Conservation (phyloP, 2,888 invertebrate species). For the Lamproptera curius region DNA sequence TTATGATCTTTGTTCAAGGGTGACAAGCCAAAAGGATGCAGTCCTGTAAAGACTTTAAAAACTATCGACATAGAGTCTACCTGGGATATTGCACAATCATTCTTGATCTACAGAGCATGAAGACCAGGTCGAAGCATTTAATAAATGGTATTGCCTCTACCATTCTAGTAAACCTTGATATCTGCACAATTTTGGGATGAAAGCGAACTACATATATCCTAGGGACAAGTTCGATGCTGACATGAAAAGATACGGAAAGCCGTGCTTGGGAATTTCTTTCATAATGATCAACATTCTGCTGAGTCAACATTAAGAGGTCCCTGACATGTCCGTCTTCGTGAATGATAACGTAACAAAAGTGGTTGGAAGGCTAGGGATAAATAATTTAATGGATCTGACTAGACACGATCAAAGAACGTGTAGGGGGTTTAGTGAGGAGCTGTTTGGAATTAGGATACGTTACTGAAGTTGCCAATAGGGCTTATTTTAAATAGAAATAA, state of each 20-base stretch:
- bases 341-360: slow-evolving; percentile 1
- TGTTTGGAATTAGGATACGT: slow-evolving; percentile 15
- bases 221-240: slow-evolving; percentile 36
- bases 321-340: slow-evolving; percentile 21
- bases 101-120: slow-evolving; percentile 38
- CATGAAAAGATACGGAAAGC: slow-evolving; percentile 32
- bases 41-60: slow-evolving; percentile 42
- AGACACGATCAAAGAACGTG: slow-evolving; percentile 9
- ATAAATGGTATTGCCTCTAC: slow-evolving; percentile 36
- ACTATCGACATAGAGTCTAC: slow-evolving; percentile 29
- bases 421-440: slow-evolving; percentile 14
- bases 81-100: slow-evolving; percentile 35
- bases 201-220: slow-evolving; percentile 32
- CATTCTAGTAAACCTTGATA: slow-evolving; percentile 31
- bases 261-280: slow-evolving; percentile 25
- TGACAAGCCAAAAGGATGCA: slow-evolving; percentile 25
- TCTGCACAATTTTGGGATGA: slow-evolving; percentile 30
- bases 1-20: no score
- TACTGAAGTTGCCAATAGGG: neutral
- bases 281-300: slow-evolving; percentile 26
- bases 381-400: slow-evolving; percentile 9
- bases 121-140: slow-evolving; percentile 29
- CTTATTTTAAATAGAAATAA: no score
- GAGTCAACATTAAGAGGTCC: slow-evolving; percentile 32
- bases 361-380: neutral